Conservation (phyloP, 2,797 vertebrate species). For the Hypotaenidia philippensis region DNA sequence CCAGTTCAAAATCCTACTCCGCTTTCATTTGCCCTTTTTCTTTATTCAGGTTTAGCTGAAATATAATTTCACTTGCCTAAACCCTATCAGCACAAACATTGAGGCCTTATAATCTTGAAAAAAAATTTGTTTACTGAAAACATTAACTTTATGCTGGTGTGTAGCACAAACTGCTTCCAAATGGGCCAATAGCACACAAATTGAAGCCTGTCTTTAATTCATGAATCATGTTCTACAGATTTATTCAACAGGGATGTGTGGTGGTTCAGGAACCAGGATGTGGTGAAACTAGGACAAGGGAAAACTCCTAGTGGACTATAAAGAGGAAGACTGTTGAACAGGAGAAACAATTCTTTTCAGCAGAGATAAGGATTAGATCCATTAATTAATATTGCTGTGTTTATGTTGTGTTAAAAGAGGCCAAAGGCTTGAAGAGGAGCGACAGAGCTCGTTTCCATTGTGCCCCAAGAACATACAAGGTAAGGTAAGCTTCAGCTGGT, state of each 20-base stretch:
- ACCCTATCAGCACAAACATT: neutral
- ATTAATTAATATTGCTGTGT: neutral
- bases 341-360: neutral
- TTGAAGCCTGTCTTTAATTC: neutral
- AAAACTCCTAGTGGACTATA: neutral
- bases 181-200: neutral
- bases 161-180: neutral
- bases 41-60: neutral
- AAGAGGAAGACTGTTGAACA: neutral
- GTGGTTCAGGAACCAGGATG: too few relatives aligned
- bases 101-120: neutral
- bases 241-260: neutral
- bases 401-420: neutral
- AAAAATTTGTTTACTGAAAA: neutral
- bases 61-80: neutral
- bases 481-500: neutral
- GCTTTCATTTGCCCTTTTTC: neutral
- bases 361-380: neutral
- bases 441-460: neutral
- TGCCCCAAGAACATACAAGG: neutral
- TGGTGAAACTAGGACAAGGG: too few relatives aligned
- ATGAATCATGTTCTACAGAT: neutral
- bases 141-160: neutral
- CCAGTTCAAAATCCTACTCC: neutral
- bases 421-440: neutral